Evolutionary conservation across 2,888 invertebrate genomes (phyloP), one percentile per base, ranked within the genome.

Genomic region (Oligia fasciuncula): DNA sequence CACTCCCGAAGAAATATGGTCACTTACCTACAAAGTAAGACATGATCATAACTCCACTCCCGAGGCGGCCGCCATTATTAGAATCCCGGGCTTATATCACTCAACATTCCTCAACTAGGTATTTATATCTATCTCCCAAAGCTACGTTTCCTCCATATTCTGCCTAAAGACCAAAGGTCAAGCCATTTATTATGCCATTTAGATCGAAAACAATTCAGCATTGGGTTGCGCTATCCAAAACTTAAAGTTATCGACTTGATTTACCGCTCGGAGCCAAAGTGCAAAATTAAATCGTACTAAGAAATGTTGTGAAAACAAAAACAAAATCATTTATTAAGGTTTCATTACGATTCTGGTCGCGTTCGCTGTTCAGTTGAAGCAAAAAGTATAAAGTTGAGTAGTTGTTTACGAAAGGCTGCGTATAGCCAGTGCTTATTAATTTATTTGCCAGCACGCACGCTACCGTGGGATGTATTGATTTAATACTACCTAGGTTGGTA

Each of bases 301-400:
- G 89, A 87, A 90, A 86, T 76, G 76, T 80, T 76, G 66, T 79
- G 69, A 80, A 87, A 87, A 86, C 77, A 83, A 83, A 85, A 81
- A 81, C 87, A 86, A 85, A 83, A 86, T 86, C 89, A 91, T 90
- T 91, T 91, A 91, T 90, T 81, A 86, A 81, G 87, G 90, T 86
- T 76, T 85, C 82, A 86, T 88, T 86, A 81, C 74, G 71, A 83
- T 86, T 83, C 77, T 77, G 62, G 77, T 75, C 65, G 74, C 68
- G 84, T 79, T 72, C 40, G 68, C 29, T 71, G 83, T 71, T 77
- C 70, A 75, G 79, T 66, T 71, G 69, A 67, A 76, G 78, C 69
- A 80, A 74, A 85, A 82, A 76, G 75, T 65, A 77, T 46, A 57
- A 76, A 72, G 76, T 74, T 66, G 69, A 76, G 73, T 85, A 87